Evolutionary conservation across 2,888 invertebrate genomes (phyloP).

Genomic region (Harpalus rufipes): DNA sequence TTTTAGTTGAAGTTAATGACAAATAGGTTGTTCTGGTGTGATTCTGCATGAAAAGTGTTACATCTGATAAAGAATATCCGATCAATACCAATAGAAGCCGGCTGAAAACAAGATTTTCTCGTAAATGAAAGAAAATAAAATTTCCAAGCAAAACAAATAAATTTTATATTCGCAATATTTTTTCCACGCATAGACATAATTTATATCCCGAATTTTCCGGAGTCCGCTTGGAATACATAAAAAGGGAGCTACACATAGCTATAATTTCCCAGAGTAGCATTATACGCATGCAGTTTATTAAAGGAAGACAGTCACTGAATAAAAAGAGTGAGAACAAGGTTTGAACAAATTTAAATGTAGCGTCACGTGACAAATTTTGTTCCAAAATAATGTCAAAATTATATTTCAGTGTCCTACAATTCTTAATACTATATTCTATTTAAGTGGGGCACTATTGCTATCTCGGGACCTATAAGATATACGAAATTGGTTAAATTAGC

Average conservation of each 20-base stretch:
- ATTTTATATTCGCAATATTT: constrained; percentile 61
- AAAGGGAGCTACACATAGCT: background rate
- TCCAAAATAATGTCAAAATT: too few species aligned
- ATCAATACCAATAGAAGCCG: constrained; percentile 52
- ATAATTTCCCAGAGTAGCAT: background rate
- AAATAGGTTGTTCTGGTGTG: constrained; percentile 18
- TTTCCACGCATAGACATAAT: constrained; percentile 63
- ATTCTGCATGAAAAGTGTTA: constrained; percentile 20
- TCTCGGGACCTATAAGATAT: too few species aligned
- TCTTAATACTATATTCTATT: too few species aligned
- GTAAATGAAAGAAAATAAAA: constrained; percentile 57
- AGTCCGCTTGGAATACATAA: constrained; percentile 53
- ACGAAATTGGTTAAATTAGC: too few species aligned
- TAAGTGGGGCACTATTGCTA: too few species aligned
- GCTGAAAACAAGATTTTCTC: constrained; percentile 51
- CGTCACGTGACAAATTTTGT: too few species aligned
- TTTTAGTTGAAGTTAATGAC: constrained; percentile 41
- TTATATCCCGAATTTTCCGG: constrained; percentile 60
- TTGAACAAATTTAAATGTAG: background rate
- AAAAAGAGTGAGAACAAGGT: background rate
- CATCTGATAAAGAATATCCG: constrained; percentile 53
- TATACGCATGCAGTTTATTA: background rate
- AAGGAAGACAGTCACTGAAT: background rate
- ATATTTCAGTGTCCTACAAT: too few species aligned
- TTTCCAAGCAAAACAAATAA: constrained; percentile 65